Conservation (phyloP, 1,140 invertebrate species). For the Thrips palmi region DNA sequence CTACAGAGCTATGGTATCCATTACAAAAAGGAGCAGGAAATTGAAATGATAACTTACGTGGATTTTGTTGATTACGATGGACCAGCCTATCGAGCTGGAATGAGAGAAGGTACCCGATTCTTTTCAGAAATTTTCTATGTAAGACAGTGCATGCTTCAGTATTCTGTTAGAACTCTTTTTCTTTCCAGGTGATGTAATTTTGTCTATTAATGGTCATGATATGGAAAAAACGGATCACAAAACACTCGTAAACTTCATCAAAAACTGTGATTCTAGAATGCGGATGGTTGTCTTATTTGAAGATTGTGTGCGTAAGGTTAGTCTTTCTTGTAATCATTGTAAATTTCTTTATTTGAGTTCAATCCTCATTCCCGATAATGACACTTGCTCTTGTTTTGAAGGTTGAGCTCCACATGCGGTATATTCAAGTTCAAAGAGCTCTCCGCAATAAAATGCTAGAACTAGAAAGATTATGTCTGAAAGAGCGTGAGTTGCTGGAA, state of each 20-base stretch:
- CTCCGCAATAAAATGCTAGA: conserved; percentile 74
- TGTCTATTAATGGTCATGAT: conserved; percentile 83
- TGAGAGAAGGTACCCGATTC: conserved; percentile 53
- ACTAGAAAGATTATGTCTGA: conserved; percentile 59
- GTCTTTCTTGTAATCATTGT: conserved; percentile 4
- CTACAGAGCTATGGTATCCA: conserved; percentile 85
- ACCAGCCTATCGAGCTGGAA: conserved; percentile 72
- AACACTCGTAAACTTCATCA: conserved; percentile 76
- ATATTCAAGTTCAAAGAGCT: conserved; percentile 68
- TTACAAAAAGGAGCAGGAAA: conserved; percentile 64
- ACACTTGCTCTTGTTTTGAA: conserved; percentile 15
- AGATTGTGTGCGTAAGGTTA: conserved; percentile 80
- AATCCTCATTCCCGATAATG: not conserved
- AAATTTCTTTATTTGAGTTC: conserved; percentile 7
- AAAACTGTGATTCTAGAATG: conserved; percentile 75
- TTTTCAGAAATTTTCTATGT: too few species aligned
- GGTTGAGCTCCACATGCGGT: conserved; percentile 78
- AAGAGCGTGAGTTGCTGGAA: conserved; percentile 65
- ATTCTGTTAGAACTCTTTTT: conserved; percentile 7
- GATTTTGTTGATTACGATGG: conserved; percentile 88
- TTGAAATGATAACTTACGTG: conserved; percentile 81
- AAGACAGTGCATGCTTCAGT: conserved; percentile 1
- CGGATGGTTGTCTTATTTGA: conserved; percentile 89
- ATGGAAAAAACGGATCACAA: conserved; percentile 85
- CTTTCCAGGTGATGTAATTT: conserved; percentile 58